These are phyloP conservation scores for Philaenus spumarius DNA, from an alignment of 1,140 invertebrate species.

Conservation along the genomic window DNA sequence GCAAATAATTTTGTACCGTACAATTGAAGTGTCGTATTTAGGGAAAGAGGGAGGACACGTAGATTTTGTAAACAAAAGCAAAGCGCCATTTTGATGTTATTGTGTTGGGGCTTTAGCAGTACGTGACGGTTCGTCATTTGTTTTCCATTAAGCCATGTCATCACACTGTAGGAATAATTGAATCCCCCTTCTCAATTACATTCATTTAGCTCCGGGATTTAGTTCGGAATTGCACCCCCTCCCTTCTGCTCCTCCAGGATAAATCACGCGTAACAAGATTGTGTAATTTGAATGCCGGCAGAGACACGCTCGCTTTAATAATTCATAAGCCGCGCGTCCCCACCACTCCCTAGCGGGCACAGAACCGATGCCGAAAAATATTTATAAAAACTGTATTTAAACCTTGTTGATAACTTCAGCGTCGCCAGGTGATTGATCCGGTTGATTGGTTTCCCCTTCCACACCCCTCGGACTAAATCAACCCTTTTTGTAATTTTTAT, in stretches of 20 bases:
- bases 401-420: too few species aligned
- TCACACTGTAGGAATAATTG: constrained; percentile 10
- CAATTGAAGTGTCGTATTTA: too few species aligned
- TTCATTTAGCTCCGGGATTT: constrained; percentile 13
- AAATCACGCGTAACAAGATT: constrained; percentile 16
- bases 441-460: too few species aligned
- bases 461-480: too few species aligned
- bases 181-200: constrained; percentile 15
- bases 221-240: constrained; percentile 9
- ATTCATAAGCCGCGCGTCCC: constrained; percentile 8
- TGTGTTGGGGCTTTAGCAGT: neutral
- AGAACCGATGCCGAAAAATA: too few species aligned
- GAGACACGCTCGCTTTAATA: constrained; percentile 3
- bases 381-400: too few species aligned
- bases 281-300: constrained; percentile 12
- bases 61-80: too few species aligned
- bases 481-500: too few species aligned
- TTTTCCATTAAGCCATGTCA: constrained; percentile 15
- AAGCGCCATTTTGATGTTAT: constrained; percentile 11
- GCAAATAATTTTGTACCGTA: too few species aligned
- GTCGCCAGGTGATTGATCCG: too few species aligned
- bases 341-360: neutral
- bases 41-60: too few species aligned
- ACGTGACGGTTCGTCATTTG: constrained; percentile 9
- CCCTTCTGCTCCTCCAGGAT: neutral